Base-by-base conservation (phyloP, 2,797 vertebrate genomes). In the Xerus rutilus region DNA sequence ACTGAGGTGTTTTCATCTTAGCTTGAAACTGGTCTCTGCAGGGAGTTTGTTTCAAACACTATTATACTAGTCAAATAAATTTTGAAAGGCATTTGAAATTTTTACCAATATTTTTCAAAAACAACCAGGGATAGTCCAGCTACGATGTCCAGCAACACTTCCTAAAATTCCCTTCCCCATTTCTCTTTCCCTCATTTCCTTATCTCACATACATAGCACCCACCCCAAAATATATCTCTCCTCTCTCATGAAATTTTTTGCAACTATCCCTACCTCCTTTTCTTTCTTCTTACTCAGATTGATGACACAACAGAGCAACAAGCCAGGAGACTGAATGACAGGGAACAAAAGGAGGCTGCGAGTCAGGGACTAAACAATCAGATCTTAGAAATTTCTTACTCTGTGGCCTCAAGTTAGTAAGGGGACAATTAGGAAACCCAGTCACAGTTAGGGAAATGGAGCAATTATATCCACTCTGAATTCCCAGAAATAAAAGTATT, bases 401-500 rank as follows among this genome's bases (percentile, higher is more conserved):
- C 57, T 67, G 13, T 25, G 49, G 32, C 17, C 54, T 87, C 76
- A 64, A 79, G 57, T 59, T 74, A 65, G 20, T 11, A 86, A 88
- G 17, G 45, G 81, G 11, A 92, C 10, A 57, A 72, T 59, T 73
- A 73, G 47, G 69, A 69, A 95, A 96, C 73, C 7, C 35, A 69
- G 4, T 49, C 28, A 32, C 21, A 81, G 62, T 77, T 78, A 62
- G 74, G 52, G 65, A 59, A 90, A 97, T 35, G 18, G 12, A 57
- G 30, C 45, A 35, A 12, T 62, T 32, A 2, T 69, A 82, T 39
- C 32, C 43, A 72, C 35, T 67, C 81, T 77, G 73, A 91, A 77
- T 91, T 89, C 81, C 86, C 15, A 87, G 96, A 96, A 39, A 87
- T 21, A 77, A 57, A 47, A 20, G 30, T 47, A 57, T 23, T 47